Percentiles rank a stretch among this genome's conserved stretches.
Evolutionary conservation across 92 coral and sea anemone species (phyloP).

Genomic region (Bergia sp.): DNA sequence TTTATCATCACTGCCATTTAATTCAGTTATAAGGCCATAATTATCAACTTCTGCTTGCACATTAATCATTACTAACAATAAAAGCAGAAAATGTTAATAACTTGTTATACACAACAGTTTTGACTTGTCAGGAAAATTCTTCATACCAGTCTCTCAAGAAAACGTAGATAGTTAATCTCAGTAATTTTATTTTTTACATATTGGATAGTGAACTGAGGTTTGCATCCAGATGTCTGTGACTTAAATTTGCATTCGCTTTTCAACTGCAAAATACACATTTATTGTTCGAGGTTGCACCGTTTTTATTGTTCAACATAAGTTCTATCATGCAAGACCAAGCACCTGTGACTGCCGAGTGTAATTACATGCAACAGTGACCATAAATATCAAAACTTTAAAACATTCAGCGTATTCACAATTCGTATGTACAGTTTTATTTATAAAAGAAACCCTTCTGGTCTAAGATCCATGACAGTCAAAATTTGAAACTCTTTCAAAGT

Average conservation of each 20-base stretch:
- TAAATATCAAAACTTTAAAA: neutral
- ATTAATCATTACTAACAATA: neutral
- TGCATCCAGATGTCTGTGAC: neutral
- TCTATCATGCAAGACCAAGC: neutral
- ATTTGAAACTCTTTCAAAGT: neutral
- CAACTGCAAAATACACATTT: slow-evolving; percentile 7
- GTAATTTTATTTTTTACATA: neutral
- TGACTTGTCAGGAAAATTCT: neutral
- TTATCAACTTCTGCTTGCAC: neutral
- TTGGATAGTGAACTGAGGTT: neutral
- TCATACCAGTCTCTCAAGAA: neutral
- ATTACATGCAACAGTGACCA: neutral
- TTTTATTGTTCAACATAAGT: slow-evolving; percentile 6
- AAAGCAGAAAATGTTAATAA: neutral
- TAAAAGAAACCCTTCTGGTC: neutral
- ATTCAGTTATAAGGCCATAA: neutral
- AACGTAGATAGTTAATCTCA: neutral
- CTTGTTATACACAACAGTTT: neutral
- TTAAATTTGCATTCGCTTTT: slow-evolving; percentile 29
- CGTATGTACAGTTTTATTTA: too few species aligned
- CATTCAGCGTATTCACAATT: neutral
- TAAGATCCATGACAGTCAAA: neutral
- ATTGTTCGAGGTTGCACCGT: slow-evolving; percentile 15
- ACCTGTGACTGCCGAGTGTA: neutral
- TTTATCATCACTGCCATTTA: neutral